Percentiles rank a stretch among this genome's conserved stretches.
Evolutionary conservation across 2,888 invertebrate species (phyloP).

Genomic region (Thera britannica): DNA sequence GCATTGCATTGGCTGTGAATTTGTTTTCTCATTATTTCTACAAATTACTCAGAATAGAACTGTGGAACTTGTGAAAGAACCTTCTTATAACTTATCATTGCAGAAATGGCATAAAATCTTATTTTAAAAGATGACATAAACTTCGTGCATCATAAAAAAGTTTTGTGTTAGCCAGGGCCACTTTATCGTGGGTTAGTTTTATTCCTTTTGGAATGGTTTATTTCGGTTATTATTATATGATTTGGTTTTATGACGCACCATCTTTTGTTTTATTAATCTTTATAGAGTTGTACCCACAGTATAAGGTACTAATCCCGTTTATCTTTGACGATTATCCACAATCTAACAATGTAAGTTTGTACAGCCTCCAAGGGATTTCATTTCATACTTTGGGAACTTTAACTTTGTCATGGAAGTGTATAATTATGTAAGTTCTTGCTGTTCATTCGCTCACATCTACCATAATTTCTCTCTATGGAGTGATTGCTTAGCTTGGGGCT

Average conservation of each 20-base stretch:
- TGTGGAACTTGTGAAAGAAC: too few relatives aligned
- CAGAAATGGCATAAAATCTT: conserved; percentile 2
- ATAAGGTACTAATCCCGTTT: too few relatives aligned
- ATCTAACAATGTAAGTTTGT: too few relatives aligned
- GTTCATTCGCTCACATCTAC: too few relatives aligned
- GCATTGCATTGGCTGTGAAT: too few relatives aligned
- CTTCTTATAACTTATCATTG: neutral
- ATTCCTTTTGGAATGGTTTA: conserved; percentile 37
- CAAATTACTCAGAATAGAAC: too few relatives aligned
- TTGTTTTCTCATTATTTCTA: too few relatives aligned
- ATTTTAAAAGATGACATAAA: conserved; percentile 28
- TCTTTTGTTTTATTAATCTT: conserved; percentile 18
- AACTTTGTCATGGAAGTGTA: neutral
- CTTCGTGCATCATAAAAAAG: conserved; percentile 32
- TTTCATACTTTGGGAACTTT: neutral
- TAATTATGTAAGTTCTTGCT: too few relatives aligned
- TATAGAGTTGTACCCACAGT: too few relatives aligned
- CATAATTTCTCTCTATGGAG: too few relatives aligned
- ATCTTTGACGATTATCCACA: too few relatives aligned
- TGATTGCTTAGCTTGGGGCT: too few relatives aligned
- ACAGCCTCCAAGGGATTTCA: conserved; percentile 1
- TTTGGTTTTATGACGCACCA: conserved; percentile 33
- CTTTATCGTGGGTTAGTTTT: conserved; percentile 39
- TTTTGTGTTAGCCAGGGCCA: conserved; percentile 30
- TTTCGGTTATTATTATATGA: conserved; percentile 37